Base-by-base conservation (phyloP, 2,113 vertebrate species). In the Choloepus hoffmanni region DNA sequence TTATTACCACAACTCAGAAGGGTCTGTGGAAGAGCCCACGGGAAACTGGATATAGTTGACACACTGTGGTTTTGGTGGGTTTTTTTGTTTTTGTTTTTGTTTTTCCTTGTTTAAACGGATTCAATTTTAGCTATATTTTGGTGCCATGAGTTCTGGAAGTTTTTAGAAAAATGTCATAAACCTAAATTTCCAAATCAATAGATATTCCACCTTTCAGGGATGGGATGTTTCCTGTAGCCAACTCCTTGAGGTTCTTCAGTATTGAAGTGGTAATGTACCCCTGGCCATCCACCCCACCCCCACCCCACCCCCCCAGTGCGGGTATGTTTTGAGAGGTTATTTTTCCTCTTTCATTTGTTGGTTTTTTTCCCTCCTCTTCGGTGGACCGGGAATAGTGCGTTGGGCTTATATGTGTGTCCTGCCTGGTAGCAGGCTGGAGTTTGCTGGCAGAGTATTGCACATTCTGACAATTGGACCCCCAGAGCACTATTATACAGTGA, bases 181-280 rank as follows among this genome's bases (percentile, higher is more conserved):
- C n/a, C 77, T 85, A 18, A 65, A 60, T 79, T 92, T 96, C 94
- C 96, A 89, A 95, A 89, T 94, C 72, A 45, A 45, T 95, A 90
- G 43, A 9, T 53, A 40, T 95, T 95, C 50, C n/a, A 30, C 53
- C 63, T 21, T 86, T 85, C 82, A 55, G 94, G 89, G 70, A 60
- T 83, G 77, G 92, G 89, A 58, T 73, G 79, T 95, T 96, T 93
- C 13, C 77, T 28, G 89, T 82, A 85, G 90, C 77, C 88, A 81
- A 78, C 68, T 86, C 79, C 76, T 53, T 94, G 74, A 97, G 67
- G 93, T 90, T 97, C 33, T 89, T 90, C 68, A 62, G 84, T 53
- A 90, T 79, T 24, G 4, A 81, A 62, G 0, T 86, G 90, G 67
- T 93, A 97, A 72, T 95, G 97, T 23, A 10, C 65, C 70, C 78